These are phyloP conservation scores for Leptinotarsa peninsularis DNA, from an alignment of 2,888 invertebrate genomes.

Conservation along the genomic window DNA sequence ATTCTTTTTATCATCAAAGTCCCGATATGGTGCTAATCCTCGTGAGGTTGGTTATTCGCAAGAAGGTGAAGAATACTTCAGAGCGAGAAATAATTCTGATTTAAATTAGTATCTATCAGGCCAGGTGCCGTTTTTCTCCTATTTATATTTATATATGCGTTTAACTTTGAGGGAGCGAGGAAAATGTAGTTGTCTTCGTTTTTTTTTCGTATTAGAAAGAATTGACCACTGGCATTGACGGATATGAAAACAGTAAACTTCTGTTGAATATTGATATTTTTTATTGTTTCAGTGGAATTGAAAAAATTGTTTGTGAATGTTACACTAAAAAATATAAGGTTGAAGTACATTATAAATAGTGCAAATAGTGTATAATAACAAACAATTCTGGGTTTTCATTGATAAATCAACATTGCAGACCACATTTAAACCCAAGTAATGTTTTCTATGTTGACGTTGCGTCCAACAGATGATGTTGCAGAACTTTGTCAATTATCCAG, in stretches of 20 bases:
- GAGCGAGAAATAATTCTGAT: background rate
- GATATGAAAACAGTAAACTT: too few relatives aligned
- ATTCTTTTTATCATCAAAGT: constrained; percentile 21
- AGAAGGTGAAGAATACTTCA: background rate
- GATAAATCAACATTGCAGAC: too few relatives aligned
- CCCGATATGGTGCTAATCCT: constrained; percentile 10
- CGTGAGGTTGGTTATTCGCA: background rate
- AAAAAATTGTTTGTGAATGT: too few relatives aligned
- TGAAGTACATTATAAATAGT: too few relatives aligned
- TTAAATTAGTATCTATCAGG: background rate
- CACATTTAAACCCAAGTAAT: background rate
- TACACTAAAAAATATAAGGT: too few relatives aligned
- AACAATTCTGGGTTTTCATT: too few relatives aligned
- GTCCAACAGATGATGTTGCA: background rate
- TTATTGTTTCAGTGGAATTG: too few relatives aligned
- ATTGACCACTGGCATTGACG: too few relatives aligned
- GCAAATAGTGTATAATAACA: too few relatives aligned
- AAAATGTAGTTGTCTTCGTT: background rate
- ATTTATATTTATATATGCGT: constrained; percentile 11
- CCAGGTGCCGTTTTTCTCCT: background rate
- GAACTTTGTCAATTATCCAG: constrained; percentile 14
- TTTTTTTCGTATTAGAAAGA: background rate
- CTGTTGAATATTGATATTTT: too few relatives aligned
- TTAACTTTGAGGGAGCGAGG: background rate
- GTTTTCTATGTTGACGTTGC: background rate